Percentiles rank a stretch among this genome's conserved stretches.
These are phyloP conservation scores for Hypomecis punctinalis DNA, from an alignment of 2,888 invertebrate genomes.

Conservation along the genomic window DNA sequence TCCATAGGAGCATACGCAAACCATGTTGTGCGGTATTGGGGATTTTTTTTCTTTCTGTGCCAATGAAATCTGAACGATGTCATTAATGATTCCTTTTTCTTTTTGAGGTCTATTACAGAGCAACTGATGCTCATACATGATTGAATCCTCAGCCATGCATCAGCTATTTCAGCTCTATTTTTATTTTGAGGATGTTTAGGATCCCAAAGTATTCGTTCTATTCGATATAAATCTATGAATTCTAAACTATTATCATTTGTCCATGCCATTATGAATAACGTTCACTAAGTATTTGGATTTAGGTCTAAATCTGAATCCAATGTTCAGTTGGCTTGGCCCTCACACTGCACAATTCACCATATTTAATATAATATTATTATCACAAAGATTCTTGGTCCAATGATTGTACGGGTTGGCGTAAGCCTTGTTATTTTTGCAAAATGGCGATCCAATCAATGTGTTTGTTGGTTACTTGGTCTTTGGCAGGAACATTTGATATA, in stretches of 20 bases:
- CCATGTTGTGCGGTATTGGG: constrained; percentile 67
- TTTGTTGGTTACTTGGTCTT: constrained; percentile 3
- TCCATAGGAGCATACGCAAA: constrained; percentile 76
- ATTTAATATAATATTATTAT: too few species aligned
- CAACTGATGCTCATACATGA: constrained; percentile 60
- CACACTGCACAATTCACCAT: too few species aligned
- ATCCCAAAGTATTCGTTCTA: constrained; percentile 74
- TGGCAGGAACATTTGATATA: not conserved
- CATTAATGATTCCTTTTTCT: constrained; percentile 79
- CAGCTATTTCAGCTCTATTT: constrained; percentile 67
- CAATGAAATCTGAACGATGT: constrained; percentile 71
- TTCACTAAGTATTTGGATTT: constrained; percentile 5
- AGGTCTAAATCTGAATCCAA: not conserved
- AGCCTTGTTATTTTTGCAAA: constrained; percentile 2
- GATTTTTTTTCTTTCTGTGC: constrained; percentile 60
- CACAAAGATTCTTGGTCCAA: too few species aligned
- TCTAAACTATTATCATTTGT: constrained; percentile 69
- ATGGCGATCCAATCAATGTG: constrained; percentile 12
- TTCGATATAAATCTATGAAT: constrained; percentile 72
- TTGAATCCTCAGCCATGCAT: constrained; percentile 76
- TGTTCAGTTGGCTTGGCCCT: constrained; percentile 8
- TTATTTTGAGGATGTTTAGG: constrained; percentile 69
- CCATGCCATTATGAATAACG: constrained; percentile 63
- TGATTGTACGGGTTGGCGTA: too few species aligned
- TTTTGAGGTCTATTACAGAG: constrained; percentile 69